A percentile compares a stretch with the other conserved stretches of the same genome.
Evolutionary conservation across 2,113 vertebrate species (phyloP).

Genomic region (Pavo muticus): DNA sequence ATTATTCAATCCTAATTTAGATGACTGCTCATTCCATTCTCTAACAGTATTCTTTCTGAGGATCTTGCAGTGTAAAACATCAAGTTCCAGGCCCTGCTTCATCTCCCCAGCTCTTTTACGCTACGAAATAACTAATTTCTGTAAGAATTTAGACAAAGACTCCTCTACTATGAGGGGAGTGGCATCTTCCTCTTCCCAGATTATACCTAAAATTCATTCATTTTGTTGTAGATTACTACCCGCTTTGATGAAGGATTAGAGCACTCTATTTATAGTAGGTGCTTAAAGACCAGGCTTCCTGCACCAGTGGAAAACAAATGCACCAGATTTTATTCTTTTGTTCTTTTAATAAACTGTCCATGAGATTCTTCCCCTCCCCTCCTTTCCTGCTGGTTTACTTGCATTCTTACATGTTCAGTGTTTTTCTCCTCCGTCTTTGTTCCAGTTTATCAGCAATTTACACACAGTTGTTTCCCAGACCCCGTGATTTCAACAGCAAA

Average conservation of each 20-base stretch:
- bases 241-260: constrained; percentile 51
- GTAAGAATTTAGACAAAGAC: not conserved
- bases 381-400: constrained; percentile 71
- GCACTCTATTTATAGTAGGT: constrained; percentile 62
- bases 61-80: not conserved
- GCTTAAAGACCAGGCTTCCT: constrained; percentile 63
- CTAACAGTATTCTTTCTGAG: not conserved
- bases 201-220: constrained; percentile 28
- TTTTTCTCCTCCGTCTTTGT: constrained; percentile 68
- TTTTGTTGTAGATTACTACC: constrained; percentile 6
- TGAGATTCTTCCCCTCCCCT: constrained; percentile 68
- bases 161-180: not conserved
- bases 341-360: constrained; percentile 71
- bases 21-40: not conserved
- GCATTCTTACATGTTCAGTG: constrained; percentile 64
- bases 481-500: constrained; percentile 54
- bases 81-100: not conserved
- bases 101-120: not conserved
- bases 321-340: constrained; percentile 66
- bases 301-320: constrained; percentile 58
- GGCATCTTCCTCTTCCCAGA: constrained; percentile 34
- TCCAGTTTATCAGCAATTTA: constrained; percentile 73
- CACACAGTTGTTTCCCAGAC: constrained; percentile 72
- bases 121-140: not conserved
- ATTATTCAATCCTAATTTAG: not conserved